A percentile compares a stretch with the other conserved stretches of the same genome.
phyloP scores from a whole-genome alignment of 53 echinoderm and acorn worm genomes.

The Hippasteria phrygiana region DNA sequence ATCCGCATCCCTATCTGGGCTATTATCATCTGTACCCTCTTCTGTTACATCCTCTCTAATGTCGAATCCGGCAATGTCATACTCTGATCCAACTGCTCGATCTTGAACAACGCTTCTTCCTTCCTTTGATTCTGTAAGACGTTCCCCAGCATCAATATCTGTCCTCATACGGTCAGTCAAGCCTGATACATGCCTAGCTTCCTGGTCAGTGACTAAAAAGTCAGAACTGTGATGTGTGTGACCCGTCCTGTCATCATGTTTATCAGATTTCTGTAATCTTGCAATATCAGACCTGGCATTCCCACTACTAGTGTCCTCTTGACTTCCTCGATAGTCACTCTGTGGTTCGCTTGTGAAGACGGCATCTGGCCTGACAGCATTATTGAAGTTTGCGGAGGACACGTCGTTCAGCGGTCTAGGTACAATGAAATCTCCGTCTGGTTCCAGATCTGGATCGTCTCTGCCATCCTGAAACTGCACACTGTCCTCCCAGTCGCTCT shows the following conservation, averaged over 20 bases:
- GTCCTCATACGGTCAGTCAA: neutral
- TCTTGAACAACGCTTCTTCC: neutral
- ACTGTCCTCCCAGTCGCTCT: constrained; percentile 67
- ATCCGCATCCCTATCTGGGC: neutral
- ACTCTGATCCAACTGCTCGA: neutral
- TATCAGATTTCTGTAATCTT: neutral
- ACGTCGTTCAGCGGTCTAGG: constrained; percentile 92
- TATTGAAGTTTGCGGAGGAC: constrained; percentile 72
- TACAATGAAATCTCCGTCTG: constrained; percentile 46
- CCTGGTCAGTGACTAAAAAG: neutral
- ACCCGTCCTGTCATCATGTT: neutral
- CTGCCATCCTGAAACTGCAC: constrained; percentile 55
- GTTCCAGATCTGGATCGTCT: constrained; percentile 30
- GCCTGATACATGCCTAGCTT: neutral
- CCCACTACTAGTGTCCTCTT: neutral
- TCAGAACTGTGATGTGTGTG: neutral
- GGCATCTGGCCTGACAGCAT: constrained; percentile 42
- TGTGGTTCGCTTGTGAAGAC: constrained; percentile 16
- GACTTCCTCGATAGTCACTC: neutral
- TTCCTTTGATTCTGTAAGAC: neutral
- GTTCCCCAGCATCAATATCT: neutral
- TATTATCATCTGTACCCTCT: neutral
- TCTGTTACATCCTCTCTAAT: neutral
- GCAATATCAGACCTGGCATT: neutral
- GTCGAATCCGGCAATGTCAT: neutral